A percentile compares a stretch with the other conserved stretches of the same genome.
Evolutionary conservation across 2,888 invertebrate species (phyloP).

Genomic region (Pedicia rivosa): DNA sequence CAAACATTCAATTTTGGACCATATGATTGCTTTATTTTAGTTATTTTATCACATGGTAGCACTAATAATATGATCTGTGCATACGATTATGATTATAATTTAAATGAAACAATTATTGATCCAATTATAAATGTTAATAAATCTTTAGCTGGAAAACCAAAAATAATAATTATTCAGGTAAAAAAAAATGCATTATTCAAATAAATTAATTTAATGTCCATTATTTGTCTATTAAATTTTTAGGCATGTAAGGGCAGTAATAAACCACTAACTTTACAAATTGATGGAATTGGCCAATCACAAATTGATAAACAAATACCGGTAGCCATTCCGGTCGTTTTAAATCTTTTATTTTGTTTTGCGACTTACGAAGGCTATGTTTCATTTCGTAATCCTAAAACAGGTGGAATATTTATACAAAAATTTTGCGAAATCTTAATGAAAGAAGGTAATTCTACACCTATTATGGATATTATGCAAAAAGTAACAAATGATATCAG

Average conservation of each 20-base stretch:
- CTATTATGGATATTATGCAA: not conserved
- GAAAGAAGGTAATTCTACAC: not conserved
- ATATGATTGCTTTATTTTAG: not conserved
- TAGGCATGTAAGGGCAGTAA: no score
- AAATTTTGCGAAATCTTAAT: not conserved
- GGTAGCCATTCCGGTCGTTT: no score
- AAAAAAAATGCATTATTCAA: not conserved
- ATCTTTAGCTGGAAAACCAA: not conserved
- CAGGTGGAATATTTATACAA: not conserved
- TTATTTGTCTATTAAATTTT: no score
- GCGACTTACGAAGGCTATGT: not conserved
- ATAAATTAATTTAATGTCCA: no score
- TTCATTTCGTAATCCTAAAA: not conserved
- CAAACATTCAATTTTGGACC: not conserved
- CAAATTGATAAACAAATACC: no score
- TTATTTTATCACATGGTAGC: not conserved
- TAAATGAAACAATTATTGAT: not conserved
- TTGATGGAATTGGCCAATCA: no score
- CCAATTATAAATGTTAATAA: not conserved
- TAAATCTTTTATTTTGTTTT: no score
- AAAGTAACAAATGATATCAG: conserved; percentile 3
- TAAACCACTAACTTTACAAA: no score
- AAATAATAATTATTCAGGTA: not conserved
- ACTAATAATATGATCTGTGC: not conserved
- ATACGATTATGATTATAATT: not conserved